These are phyloP conservation scores for Cryptoleucopteryx plumbea DNA, from an alignment of 2,113 vertebrate species.

Conservation along the genomic window DNA sequence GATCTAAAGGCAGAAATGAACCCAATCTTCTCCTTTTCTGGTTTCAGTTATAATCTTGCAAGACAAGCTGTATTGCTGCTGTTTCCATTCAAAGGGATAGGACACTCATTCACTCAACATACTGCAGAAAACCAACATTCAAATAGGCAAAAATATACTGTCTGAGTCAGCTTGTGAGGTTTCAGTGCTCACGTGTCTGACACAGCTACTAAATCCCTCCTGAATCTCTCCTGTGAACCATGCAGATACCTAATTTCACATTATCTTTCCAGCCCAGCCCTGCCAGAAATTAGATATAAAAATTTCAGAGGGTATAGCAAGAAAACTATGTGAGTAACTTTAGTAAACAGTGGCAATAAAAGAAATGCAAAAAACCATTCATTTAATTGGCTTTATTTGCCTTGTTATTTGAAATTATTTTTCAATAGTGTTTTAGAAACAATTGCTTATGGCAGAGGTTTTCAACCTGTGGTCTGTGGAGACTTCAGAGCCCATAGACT, in stretches of 20 bases:
- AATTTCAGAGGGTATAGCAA: not conserved
- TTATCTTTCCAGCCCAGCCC: not conserved
- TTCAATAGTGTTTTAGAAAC: not conserved
- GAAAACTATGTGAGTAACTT: not conserved
- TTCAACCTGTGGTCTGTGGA: not conserved
- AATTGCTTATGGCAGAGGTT: not conserved
- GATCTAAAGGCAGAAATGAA: not conserved
- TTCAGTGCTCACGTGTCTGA: not conserved
- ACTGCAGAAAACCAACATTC: not conserved
- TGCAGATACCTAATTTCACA: not conserved
- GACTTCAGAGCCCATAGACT: not conserved
- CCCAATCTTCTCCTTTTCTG: not conserved
- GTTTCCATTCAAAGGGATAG: not conserved
- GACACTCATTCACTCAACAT: not conserved
- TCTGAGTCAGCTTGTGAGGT: not conserved
- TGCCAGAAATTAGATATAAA: not conserved
- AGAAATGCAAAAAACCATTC: accelerated
- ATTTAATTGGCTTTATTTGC: not conserved
- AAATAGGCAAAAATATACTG: not conserved
- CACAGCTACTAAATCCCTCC: not conserved
- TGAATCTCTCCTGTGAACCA: not conserved
- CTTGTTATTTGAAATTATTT: not conserved
- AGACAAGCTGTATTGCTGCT: not conserved
- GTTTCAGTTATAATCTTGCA: not conserved
- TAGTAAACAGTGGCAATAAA: not conserved